Percentiles rank a stretch among this genome's conserved stretches.
phyloP scores from a whole-genome alignment of 1,140 invertebrate species.

The Euwallacea similis region DNA sequence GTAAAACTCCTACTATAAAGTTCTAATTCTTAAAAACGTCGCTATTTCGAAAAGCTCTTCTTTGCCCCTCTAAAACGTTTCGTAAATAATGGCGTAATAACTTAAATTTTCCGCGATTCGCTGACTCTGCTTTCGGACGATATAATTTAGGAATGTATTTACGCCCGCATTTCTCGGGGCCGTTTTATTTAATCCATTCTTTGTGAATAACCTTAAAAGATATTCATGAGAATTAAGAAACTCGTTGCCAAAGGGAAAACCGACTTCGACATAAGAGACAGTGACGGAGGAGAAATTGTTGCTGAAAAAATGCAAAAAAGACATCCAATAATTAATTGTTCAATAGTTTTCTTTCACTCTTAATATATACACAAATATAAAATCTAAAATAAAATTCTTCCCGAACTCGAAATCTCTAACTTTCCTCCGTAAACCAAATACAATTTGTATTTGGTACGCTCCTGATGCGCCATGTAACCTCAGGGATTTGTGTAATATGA shows the following conservation, averaged over 20 bases:
- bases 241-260: constrained; percentile 18
- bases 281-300: neutral
- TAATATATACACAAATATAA: too few species aligned
- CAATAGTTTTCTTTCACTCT: too few species aligned
- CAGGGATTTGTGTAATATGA: too few species aligned
- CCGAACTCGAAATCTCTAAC: too few species aligned
- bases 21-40: constrained; percentile 9
- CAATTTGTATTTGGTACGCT: too few species aligned
- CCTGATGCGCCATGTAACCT: too few species aligned
- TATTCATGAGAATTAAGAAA: constrained; percentile 35
- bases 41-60: constrained; percentile 10
- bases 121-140: constrained; percentile 25
- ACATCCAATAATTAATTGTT: too few species aligned
- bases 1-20: neutral
- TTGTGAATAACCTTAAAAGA: constrained; percentile 24
- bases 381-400: too few species aligned
- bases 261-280: neutral
- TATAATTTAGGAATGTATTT: constrained; percentile 29
- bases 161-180: constrained; percentile 2
- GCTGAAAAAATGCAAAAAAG: too few species aligned
- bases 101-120: constrained; percentile 35
- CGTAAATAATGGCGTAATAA: constrained; percentile 32
- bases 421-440: too few species aligned
- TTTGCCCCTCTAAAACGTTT: constrained; percentile 16
- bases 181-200: constrained; percentile 37